These are phyloP conservation scores for Calliphora vomitoria DNA, from an alignment of 2,888 invertebrate species.

Conservation along the genomic window DNA sequence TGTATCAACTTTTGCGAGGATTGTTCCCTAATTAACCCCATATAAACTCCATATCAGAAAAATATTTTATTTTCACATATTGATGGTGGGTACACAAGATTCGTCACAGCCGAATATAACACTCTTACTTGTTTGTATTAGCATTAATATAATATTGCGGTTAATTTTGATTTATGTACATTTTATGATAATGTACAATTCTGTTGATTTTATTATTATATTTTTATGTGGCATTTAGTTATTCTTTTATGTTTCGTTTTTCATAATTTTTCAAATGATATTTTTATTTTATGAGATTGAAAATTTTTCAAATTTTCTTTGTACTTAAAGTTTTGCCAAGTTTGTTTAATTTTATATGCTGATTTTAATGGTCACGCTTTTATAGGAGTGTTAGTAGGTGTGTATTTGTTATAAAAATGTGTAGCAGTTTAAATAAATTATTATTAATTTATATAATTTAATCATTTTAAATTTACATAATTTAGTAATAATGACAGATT, in stretches of 20 bases:
- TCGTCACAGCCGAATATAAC: too few species aligned
- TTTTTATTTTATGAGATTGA: background rate
- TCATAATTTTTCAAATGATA: background rate
- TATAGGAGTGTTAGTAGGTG: background rate
- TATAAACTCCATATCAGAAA: too few species aligned
- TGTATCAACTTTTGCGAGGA: too few species aligned
- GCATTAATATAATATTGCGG: constrained; percentile 46
- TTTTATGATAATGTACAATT: constrained; percentile 61
- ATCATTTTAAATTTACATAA: background rate
- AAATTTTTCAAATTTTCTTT: background rate
- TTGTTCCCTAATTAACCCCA: too few species aligned
- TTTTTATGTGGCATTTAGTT: background rate
- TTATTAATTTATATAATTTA: background rate
- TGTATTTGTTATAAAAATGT: background rate
- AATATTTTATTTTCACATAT: too few species aligned
- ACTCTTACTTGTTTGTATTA: background rate
- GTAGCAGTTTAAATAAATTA: background rate
- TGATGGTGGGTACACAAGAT: too few species aligned
- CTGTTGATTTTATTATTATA: constrained; percentile 15
- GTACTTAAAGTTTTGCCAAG: background rate
- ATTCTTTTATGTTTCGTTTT: background rate
- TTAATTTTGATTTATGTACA: constrained; percentile 64
- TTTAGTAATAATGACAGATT: background rate
- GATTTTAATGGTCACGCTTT: background rate
- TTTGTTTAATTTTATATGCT: background rate